Base-by-base conservation (phyloP, 2,113 vertebrate genomes). In the Prochilodus magdalenae region DNA sequence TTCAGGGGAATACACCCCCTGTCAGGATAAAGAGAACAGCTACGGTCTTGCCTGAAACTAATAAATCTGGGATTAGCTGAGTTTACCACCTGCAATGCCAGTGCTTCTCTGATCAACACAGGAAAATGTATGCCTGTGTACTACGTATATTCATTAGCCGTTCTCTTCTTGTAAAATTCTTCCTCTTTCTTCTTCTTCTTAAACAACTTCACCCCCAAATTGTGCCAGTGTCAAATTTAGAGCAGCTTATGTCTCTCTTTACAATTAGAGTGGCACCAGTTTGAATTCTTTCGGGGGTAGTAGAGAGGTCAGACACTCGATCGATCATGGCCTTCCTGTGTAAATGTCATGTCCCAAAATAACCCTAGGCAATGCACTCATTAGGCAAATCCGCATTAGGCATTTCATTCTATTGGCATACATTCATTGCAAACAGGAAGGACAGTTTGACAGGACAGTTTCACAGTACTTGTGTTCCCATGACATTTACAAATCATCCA, bases 31-130 rank as follows among this genome's bases (percentile, higher is more conserved):
- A 47, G 24, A 40, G 14, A 24, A 69, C 44, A 29, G 49, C 24
- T 36, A 53, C 13, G 22, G 51, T 70, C 18, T 29, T 33, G 49
- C 20, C 63, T 53, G 11, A 69, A 55, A 20, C 27, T 78, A 78
- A 78, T 66, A 63, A 67, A n/a, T 78, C 40, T 78, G 75, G 60
- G 18, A 53, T 53, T 78, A 51, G 27, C 24, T n/a, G 4, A 78
- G 20, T 24, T 62, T 63, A 77, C 73, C 73, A 36, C 30, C 53
- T n/a, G 18, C 51, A 60, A 33, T 33, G 69, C n/a, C 0, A 71
- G 36, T 13, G 40, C 47, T 71, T 71, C 40, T 71, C 1, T 71
- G 69, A 26, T 60, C n/a, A 26, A 60, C 10, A 15, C 12, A 15
- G 24, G 26, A 26, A 26, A 11, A 26, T 12, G 57, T 26, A 26